Base-by-base conservation (phyloP, 2,888 invertebrate species). In the Agonopterix alstromeriana region DNA sequence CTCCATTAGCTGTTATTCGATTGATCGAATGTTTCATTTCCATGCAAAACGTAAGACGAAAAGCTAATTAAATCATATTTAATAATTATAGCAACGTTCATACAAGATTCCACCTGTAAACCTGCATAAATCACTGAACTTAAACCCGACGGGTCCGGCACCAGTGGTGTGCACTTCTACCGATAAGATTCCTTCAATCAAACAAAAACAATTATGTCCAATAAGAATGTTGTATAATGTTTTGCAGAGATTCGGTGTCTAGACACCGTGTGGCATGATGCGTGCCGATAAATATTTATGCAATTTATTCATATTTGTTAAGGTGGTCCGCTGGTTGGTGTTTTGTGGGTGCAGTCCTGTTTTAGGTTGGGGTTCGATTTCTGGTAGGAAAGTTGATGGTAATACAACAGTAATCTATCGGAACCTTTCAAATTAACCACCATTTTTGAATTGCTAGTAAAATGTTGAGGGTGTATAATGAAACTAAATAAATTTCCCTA, bases 221-320 rank as follows among this genome's bases (percentile, higher is more conserved):
- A 61, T 60, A 60, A 70, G 77, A 81, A 77, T 78, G 77, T 77
- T 82, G 81, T 82, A 77, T 76, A 70, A 67, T 67, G 63, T 76
- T 67, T 65, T 70, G 65, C 66, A 8, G 8, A 61, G 55, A 27
- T 65, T 75, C 70, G 65, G 72, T 75, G 77, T 73, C 73, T 66
- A 57, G 70, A 70, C 68, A 71, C 67, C 71, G 73, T 64, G 68
- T 67, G 69, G 74, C 71, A 81, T 79, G 77, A 82, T 79, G 77
- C 71, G 70, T 69, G 72, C 68, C 66, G 76, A 79, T 83, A 81
- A 82, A 87, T 86, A 83, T 86, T 86, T 82, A 84, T 85, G 73
- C 73, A 80, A 82, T 83, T 83, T 82, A 85, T 84, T 83, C 82
- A 82, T 84, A 81, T 81, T 77, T 62, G 52, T 55, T 46, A 51